These are phyloP conservation scores for Euphonia xanthogaster DNA, from an alignment of 2,797 vertebrate species.

Conservation along the genomic window DNA sequence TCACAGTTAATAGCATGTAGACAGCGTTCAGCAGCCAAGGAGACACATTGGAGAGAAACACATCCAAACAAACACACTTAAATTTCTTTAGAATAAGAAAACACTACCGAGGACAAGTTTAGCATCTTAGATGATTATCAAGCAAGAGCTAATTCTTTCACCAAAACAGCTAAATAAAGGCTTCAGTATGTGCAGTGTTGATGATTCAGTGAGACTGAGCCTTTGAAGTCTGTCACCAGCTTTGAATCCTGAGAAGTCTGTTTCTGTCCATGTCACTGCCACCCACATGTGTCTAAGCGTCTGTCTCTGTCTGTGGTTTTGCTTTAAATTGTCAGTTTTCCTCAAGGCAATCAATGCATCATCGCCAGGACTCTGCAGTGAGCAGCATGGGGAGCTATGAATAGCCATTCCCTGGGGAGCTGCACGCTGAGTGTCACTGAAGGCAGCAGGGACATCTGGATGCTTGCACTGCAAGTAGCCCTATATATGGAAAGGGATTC, in stretches of 20 bases:
- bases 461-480: not conserved
- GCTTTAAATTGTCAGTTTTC: conserved; percentile 57
- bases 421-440: not conserved
- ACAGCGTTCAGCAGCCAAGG: not conserved
- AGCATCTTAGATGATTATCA: not conserved
- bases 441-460: not conserved
- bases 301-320: conserved; percentile 45
- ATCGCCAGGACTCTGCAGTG: not conserved
- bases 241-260: conserved; percentile 23
- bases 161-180: conserved; percentile 35
- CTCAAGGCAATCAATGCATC: conserved; percentile 5
- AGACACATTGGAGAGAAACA: not conserved
- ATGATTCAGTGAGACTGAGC: conserved; percentile 7
- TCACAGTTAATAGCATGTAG: not conserved
- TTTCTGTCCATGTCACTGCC: conserved; percentile 29
- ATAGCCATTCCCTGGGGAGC: not conserved
- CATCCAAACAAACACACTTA: not conserved
- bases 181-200: not conserved
- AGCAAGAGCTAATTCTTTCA: conserved; percentile 17
- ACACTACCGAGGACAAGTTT: not conserved
- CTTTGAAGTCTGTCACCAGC: conserved; percentile 46
- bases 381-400: conserved; percentile 6
- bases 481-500: not conserved
- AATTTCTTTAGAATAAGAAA: not conserved
- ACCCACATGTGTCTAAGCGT: conserved; percentile 28